A percentile compares a stretch with the other conserved stretches of the same genome.
These are phyloP conservation scores for Bucco capensis DNA, from an alignment of 2,113 vertebrate species.

Conservation along the genomic window DNA sequence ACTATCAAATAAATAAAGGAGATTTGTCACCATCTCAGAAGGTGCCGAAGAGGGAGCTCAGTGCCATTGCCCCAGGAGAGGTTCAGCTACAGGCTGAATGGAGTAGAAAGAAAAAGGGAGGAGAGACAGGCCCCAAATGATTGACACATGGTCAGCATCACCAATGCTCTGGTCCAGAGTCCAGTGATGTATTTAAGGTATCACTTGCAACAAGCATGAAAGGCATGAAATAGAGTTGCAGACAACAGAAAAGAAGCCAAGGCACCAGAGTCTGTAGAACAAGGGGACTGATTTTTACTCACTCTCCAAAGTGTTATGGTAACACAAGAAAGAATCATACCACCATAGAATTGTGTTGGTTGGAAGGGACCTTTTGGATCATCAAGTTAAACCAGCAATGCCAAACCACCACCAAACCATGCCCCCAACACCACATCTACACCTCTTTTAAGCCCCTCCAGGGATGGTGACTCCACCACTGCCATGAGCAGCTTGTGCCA, in stretches of 20 bases:
- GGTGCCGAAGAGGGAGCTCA: not conserved
- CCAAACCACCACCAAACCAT: not conserved
- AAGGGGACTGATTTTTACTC: not conserved
- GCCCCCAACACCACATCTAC: not conserved
- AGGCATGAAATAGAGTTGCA: not conserved
- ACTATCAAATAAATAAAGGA: not conserved
- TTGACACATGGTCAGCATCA: not conserved
- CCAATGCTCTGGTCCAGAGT: not conserved
- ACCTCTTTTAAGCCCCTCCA: not conserved
- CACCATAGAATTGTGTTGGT: not conserved
- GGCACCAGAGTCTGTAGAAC: not conserved
- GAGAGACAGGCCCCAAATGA: not conserved
- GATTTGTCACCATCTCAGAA: not conserved
- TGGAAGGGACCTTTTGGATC: not conserved
- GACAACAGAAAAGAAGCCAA: not conserved
- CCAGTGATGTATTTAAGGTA: not conserved
- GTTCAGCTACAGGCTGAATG: not conserved
- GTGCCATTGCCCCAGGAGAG: not conserved
- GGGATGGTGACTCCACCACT: not conserved
- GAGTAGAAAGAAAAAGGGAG: not conserved
- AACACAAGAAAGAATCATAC: not conserved
- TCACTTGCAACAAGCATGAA: not conserved
- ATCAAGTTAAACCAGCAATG: not conserved
- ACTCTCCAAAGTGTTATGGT: rapidly evolving
- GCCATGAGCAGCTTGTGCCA: not conserved